Base-by-base conservation (phyloP, 2,888 invertebrate genomes). In the Thysanoteuthis rhombus region DNA sequence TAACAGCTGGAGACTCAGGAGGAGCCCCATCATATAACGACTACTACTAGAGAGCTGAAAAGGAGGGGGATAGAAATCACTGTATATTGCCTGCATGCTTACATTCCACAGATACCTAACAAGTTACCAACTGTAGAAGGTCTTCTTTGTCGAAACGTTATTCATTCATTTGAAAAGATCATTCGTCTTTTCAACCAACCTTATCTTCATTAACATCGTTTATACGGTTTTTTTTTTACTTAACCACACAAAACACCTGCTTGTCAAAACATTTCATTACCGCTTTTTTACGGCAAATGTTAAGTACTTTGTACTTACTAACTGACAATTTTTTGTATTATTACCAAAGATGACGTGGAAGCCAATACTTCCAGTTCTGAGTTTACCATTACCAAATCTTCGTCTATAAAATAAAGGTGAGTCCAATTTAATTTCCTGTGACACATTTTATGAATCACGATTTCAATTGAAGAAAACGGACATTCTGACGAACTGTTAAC, bases 121-220 rank as follows among this genome's bases (percentile, higher is more conserved):
- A 75, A 75, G 28, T 58, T 58, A 58, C n/a, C 75, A n/a, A n/a
- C n/a, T 75, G 75, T 75, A 75, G 75, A 12, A n/a, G n/a, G n/a
- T n/a, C n/a, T n/a, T 75, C n/a, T 75, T 75, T 75, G 75, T 75
- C 75, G n/a, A 75, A n/a, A 75, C 75, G n/a, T 75, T 75, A 75
- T 36, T 1, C 16, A 12, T 32, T 28, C 19, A 16, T 22, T 32
- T 8, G n/a, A 32, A 75, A 12, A n/a, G 3, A n/a, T 16, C 4
- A 6, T 2, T 16, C 10, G 1, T 75, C 16, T n/a, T n/a, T n/a
- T n/a, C 16, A 75, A n/a, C 3, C 22, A 16, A 75, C 5, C 75
- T 12, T 36, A 1, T 16, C 16, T 75, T 16, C 36, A n/a, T n/a
- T 75, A n/a, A 22, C 5, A 25, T 52, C 25, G 22, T 16, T 36